phyloP scores from a whole-genome alignment of 2,113 vertebrate species.

The Aspidoscelis tigris region DNA sequence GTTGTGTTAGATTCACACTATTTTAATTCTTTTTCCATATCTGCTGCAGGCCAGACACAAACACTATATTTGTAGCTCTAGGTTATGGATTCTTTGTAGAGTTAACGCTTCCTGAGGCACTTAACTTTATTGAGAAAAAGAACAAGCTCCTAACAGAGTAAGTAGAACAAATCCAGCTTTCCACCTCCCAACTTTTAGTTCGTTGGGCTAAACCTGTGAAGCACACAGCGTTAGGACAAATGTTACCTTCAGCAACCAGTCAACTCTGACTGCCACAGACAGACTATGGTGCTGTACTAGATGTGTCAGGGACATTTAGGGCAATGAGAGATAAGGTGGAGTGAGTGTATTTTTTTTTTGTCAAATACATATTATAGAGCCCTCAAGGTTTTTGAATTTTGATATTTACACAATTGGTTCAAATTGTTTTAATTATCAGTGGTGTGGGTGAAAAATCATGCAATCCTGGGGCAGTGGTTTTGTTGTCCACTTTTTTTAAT shows the following conservation, averaged over 20 bases:
- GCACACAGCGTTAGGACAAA: neutral
- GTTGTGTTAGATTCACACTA: no score
- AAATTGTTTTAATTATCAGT: neutral
- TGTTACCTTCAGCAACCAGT: neutral
- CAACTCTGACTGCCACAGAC: neutral
- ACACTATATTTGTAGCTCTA: constrained; percentile 84
- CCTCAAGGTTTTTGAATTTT: neutral
- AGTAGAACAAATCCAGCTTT: constrained; percentile 40
- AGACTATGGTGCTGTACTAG: neutral
- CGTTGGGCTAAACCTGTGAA: neutral
- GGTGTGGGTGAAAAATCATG: no score
- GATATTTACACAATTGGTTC: neutral
- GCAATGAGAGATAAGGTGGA: neutral
- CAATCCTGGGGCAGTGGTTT: no score
- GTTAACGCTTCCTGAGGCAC: constrained; percentile 84
- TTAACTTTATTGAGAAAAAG: constrained; percentile 88
- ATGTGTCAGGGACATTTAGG: neutral
- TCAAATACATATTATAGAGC: neutral
- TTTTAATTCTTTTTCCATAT: neutral
- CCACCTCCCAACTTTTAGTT: no score
- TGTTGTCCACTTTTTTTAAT: no score
- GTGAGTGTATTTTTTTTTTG: neutral
- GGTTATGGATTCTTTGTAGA: constrained; percentile 92
- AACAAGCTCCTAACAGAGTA: constrained; percentile 85
- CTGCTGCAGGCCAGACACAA: constrained; percentile 79